Evolutionary conservation across 2,113 vertebrate genomes (phyloP).

Genomic region (Takifugu flavidus): DNA sequence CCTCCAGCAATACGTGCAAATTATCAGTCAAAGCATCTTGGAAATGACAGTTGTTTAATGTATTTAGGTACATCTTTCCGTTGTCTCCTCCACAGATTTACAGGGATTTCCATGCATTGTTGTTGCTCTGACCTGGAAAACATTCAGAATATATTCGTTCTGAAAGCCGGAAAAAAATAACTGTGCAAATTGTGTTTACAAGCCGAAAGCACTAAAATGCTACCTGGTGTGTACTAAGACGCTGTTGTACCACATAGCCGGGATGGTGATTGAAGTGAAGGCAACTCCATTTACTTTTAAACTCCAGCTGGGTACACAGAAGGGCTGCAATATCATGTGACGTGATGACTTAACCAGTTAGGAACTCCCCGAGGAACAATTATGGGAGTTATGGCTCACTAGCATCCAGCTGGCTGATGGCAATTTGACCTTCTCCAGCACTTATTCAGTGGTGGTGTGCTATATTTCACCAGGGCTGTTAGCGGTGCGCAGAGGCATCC

Average conservation of each 20-base stretch:
- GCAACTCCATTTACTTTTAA: slow-evolving; percentile 26
- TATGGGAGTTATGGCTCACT: background rate
- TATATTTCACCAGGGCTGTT: background rate
- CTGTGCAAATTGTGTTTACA: slow-evolving; percentile 38
- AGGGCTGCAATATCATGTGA: background rate
- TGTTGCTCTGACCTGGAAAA: slow-evolving; percentile 25
- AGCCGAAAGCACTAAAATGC: slow-evolving; percentile 20
- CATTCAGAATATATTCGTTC: slow-evolving; percentile 24
- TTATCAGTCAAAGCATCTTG: background rate
- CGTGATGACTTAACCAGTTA: slow-evolving; percentile 2
- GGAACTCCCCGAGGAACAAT: slow-evolving; percentile 20
- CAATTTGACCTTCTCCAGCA: slow-evolving; percentile 11
- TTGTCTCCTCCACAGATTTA: slow-evolving; percentile 6
- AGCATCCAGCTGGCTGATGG: slow-evolving; percentile 11
- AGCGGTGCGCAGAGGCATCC: background rate
- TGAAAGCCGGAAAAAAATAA: slow-evolving; percentile 17
- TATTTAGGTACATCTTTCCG: slow-evolving; percentile 10
- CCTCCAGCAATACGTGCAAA: background rate
- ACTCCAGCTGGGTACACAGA: slow-evolving; percentile 34
- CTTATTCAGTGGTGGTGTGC: background rate
- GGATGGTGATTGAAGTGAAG: slow-evolving; percentile 9
- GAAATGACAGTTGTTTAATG: slow-evolving; percentile 11
- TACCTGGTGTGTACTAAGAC: slow-evolving; percentile 8
- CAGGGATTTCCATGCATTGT: background rate
- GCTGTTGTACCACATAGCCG: too few relatives aligned